Conservation (phyloP, 2,113 vertebrate species). For the Cranoglanis bouderius region DNA sequence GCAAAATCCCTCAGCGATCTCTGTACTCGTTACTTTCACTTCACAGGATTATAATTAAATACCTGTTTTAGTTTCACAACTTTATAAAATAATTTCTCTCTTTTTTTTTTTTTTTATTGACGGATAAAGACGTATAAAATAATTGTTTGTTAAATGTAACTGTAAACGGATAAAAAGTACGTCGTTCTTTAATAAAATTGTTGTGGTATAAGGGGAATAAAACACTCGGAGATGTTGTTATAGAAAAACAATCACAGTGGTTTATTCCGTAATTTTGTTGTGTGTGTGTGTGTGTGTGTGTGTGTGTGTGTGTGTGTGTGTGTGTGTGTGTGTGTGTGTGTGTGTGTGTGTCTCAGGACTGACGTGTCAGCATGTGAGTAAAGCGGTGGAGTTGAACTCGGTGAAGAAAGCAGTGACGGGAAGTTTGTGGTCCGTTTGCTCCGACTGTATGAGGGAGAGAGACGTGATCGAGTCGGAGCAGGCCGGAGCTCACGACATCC, state of each 20-base stretch:
- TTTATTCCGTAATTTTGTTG: neutral
- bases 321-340: neutral
- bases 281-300: neutral
- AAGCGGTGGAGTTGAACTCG: constrained; percentile 85
- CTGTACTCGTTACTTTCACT: too few species aligned
- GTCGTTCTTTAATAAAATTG: too few species aligned
- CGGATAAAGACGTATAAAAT: too few species aligned
- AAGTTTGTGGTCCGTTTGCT: constrained; percentile 85
- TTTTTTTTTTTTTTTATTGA: too few species aligned
- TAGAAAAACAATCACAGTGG: too few species aligned
- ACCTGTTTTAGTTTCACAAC: too few species aligned
- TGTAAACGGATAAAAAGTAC: too few species aligned
- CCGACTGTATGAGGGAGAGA: constrained; percentile 90
- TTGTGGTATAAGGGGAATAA: neutral
- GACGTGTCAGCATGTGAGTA: constrained; percentile 91
- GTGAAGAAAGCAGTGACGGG: constrained; percentile 88
- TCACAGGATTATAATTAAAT: too few species aligned
- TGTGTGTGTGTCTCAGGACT: constrained; percentile 70
- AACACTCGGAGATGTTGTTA: too few species aligned
- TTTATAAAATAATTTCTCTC: too few species aligned
- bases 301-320: neutral
- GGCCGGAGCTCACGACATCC: constrained; percentile 76
- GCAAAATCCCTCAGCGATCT: too few species aligned
- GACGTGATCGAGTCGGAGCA: constrained; percentile 79
- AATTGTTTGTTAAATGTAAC: too few species aligned